Conservation (phyloP, 2,113 vertebrate species). For the Vicugna pacos region DNA sequence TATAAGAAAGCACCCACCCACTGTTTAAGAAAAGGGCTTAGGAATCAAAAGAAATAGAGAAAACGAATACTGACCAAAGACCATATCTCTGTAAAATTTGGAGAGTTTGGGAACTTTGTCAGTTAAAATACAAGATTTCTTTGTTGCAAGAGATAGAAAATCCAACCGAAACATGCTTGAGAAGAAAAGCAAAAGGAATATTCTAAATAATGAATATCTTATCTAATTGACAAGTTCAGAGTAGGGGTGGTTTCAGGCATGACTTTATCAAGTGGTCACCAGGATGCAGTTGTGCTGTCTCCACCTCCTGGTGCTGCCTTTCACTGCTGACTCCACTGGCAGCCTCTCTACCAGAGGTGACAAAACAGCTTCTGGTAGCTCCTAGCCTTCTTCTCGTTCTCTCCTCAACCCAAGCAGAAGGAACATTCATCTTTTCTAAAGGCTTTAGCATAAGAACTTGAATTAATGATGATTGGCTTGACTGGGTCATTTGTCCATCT, state of each 20-base stretch:
- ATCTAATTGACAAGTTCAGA: neutral
- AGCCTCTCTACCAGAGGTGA: neutral
- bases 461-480: neutral
- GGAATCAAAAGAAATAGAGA: neutral
- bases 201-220: neutral
- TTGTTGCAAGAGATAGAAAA: neutral
- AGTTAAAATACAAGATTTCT: neutral
- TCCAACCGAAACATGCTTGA: neutral
- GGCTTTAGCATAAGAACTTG: neutral
- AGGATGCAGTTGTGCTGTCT: fast-evolving
- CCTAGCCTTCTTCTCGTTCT: neutral
- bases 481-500: neutral
- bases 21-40: neutral
- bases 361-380: neutral
- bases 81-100: neutral
- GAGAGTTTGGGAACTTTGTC: neutral
- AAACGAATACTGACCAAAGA: neutral
- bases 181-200: neutral
- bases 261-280: neutral
- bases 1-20: neutral
- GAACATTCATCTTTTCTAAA: neutral
- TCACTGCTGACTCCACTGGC: neutral
- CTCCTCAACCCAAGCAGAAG: neutral
- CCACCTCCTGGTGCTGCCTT: neutral
- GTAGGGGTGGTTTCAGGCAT: fast-evolving